Conservation (phyloP, 2,113 vertebrate genomes). For the Hystrix cristata region DNA sequence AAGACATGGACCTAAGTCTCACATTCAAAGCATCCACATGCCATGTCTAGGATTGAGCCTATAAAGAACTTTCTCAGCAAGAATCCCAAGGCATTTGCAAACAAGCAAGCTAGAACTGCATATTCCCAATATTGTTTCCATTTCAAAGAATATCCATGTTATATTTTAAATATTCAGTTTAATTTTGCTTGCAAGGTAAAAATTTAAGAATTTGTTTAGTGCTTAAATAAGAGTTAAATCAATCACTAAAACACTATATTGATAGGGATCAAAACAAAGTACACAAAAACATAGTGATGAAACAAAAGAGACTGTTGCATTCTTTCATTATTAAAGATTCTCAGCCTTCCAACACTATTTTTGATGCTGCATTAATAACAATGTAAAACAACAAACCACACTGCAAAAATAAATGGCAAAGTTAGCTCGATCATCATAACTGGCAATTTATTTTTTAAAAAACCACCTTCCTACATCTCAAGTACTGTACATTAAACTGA, state of each 20-base stretch:
- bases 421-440: neutral
- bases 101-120: neutral
- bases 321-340: neutral
- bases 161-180: conserved; percentile 38
- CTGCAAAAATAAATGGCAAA: neutral
- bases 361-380: neutral
- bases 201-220: neutral
- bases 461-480: neutral
- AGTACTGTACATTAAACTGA: conserved; percentile 28
- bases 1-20: neutral
- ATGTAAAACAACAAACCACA: neutral
- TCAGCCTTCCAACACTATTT: neutral
- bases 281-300: neutral
- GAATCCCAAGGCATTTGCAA: neutral
- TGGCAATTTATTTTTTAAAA: neutral
- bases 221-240: conserved; percentile 22
- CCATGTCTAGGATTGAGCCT: neutral
- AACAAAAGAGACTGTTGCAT: neutral
- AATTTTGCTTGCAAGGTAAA: neutral
- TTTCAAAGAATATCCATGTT: too few species aligned
- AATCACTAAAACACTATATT: neutral
- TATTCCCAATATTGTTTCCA: neutral
- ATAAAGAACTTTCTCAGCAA: neutral
- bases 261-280: neutral
- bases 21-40: neutral